phyloP scores from a whole-genome alignment of 2,797 vertebrate genomes.

The Danio kyathit region DNA sequence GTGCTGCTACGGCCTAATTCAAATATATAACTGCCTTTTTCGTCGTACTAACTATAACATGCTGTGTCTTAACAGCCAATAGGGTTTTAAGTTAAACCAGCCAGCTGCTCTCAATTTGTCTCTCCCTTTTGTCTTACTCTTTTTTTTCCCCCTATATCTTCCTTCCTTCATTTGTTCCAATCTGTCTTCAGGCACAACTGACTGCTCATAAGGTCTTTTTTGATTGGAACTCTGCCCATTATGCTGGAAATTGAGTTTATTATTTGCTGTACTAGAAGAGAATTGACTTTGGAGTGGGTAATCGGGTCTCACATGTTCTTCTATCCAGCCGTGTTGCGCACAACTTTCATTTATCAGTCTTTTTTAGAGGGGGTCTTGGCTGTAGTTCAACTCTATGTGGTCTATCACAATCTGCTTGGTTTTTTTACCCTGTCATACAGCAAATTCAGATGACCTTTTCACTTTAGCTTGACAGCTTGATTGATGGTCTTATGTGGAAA shows the following conservation, averaged over 20 bases:
- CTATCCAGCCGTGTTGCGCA: conserved; percentile 1
- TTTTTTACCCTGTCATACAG: conserved; percentile 21
- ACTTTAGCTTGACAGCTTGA: conserved; percentile 22
- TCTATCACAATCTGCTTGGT: conserved; percentile 20
- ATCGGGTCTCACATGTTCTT: not conserved
- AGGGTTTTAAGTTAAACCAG: conserved; percentile 35
- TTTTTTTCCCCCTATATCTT: not conserved
- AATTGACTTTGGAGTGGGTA: conserved; percentile 13
- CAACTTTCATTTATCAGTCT: conserved; percentile 20
- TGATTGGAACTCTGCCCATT: conserved; percentile 35
- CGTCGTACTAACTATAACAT: conserved; percentile 16
- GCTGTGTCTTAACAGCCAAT: conserved; percentile 34
- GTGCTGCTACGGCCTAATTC: conserved; percentile 19
- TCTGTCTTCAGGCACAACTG: conserved; percentile 26
- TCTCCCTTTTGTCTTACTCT: conserved; percentile 22
- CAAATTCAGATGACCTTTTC: conserved; percentile 19
- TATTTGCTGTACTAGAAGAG: conserved; percentile 7
- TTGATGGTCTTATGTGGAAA: conserved; percentile 24
- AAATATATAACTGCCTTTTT: conserved; percentile 22
- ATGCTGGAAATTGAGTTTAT: conserved; percentile 18
- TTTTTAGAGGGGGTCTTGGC: conserved; percentile 7
- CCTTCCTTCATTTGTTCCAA: conserved; percentile 31
- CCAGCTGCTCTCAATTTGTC: conserved; percentile 41
- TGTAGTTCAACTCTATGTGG: conserved; percentile 28
- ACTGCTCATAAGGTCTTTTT: conserved; percentile 13